Base-by-base conservation (phyloP, 2,888 invertebrate species). In the Pyrgus malvae region DNA sequence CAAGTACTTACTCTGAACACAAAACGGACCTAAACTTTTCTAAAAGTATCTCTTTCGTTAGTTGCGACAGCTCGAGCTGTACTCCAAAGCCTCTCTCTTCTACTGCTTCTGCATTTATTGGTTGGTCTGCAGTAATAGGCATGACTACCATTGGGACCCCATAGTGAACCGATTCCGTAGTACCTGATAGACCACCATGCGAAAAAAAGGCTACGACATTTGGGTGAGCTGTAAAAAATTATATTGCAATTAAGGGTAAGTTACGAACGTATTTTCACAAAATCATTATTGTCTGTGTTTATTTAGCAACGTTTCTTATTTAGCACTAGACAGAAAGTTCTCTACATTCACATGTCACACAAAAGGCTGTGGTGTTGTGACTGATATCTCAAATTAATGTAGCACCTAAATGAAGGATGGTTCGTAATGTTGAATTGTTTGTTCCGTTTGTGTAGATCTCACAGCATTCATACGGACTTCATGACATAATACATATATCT, bases 101-200 rank as follows among this genome's bases (percentile, higher is more conserved):
- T 3, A 92, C 58, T 2, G 91, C 83, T 25, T 80, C 87, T 8
- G 92, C 91, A 62, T 93, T 93, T 1, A 80, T 74, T 29, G 89
- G 87, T 67, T 93, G 93, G 65, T 93, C 93, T 35, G 92, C 92
- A 58, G 90, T 91, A 57, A 92, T 80, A 2, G 93, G 93, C 84
- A 92, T 91, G n/a, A 89, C 88, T 2, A 93, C 63, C 55, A 91
- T 80, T 9, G 93, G 93, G 3, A 92, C 92, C 19, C 92, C 92
- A 58, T 91, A 85, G 57, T 92, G 77, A 2, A 92, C 86, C 0
- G 92, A 91, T 67, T 93, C 93, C 2, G 90, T 92, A 1, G 88
- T 85, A 5, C 93, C 90, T 56, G 92, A 70, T 59, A 92, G 76
- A 0, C 93, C 93, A 37, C 91, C 91, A 64, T 93, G 93, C 0